phyloP scores from a whole-genome alignment of 2,888 invertebrate genomes.

The Hesperia comma region DNA sequence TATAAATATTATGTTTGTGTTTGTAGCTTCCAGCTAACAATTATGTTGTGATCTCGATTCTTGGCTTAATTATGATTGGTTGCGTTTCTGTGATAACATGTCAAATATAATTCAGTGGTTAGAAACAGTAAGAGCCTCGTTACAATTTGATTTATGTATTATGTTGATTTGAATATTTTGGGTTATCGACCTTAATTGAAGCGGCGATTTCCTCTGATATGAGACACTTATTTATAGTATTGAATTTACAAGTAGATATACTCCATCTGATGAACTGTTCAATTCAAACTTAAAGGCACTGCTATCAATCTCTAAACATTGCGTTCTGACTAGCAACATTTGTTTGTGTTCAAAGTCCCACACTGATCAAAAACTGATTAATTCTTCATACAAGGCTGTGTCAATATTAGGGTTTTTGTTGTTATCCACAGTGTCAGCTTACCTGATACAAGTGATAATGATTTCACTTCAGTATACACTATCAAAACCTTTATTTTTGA shows the following conservation, averaged over 20 bases:
- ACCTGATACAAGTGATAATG: too few species aligned
- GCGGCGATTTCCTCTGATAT: background rate
- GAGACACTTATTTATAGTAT: background rate
- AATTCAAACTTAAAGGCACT: too few species aligned
- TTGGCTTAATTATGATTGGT: slow-evolving; percentile 31
- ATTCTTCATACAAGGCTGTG: too few species aligned
- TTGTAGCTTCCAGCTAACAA: slow-evolving; percentile 26
- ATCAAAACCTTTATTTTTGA: background rate
- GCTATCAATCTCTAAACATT: too few species aligned
- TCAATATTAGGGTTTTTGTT: too few species aligned
- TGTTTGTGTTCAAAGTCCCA: too few species aligned
- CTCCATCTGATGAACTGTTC: too few species aligned
- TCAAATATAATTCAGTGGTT: slow-evolving; percentile 38
- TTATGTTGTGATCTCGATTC: slow-evolving; percentile 30
- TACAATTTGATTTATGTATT: slow-evolving; percentile 30
- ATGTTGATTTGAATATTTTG: background rate
- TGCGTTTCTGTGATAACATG: slow-evolving; percentile 39
- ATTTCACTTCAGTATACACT: too few species aligned
- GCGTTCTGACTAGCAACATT: too few species aligned
- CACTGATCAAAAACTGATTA: too few species aligned
- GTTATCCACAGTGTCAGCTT: too few species aligned
- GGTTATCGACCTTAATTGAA: background rate
- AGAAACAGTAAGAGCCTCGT: slow-evolving; percentile 25
- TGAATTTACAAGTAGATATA: background rate
- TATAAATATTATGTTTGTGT: slow-evolving; percentile 8